Conservation (phyloP, 2,888 invertebrate genomes). For the Pterostichus niger region DNA sequence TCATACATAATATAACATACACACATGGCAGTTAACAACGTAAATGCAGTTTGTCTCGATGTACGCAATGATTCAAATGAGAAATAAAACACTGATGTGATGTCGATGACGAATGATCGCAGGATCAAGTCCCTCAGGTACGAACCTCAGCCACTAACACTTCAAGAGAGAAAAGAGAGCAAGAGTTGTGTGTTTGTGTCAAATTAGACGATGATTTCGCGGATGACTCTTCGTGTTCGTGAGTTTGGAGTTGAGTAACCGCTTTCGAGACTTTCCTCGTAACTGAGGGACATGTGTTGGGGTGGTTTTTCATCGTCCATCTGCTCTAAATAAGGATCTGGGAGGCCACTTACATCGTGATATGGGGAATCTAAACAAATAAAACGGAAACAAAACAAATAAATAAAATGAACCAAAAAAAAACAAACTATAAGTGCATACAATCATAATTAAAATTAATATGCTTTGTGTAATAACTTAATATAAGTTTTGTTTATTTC, state of each 20-base stretch:
- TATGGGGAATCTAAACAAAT: slow-evolving; percentile 90
- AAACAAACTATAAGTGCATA: neutral
- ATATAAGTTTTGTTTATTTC: no score
- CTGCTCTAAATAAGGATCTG: slow-evolving; percentile 91
- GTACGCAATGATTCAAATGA: slow-evolving; percentile 39
- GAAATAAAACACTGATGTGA: slow-evolving; percentile 41
- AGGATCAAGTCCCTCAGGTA: slow-evolving; percentile 62
- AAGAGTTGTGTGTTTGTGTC: slow-evolving; percentile 23
- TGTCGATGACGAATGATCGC: slow-evolving; percentile 31
- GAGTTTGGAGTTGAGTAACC: slow-evolving; percentile 97
- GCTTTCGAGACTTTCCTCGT: slow-evolving; percentile 95
- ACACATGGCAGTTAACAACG: slow-evolving; percentile 55
- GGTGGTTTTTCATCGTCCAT: slow-evolving; percentile 91
- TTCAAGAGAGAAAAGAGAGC: neutral
- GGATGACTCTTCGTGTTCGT: slow-evolving; percentile 93
- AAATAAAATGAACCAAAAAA: slow-evolving; percentile 42
- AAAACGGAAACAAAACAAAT: slow-evolving; percentile 68
- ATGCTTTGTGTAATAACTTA: no score
- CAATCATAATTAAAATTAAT: no score
- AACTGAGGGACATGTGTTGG: slow-evolving; percentile 92
- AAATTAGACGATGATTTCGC: slow-evolving; percentile 93
- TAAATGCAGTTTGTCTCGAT: slow-evolving; percentile 39
- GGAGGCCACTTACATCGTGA: slow-evolving; percentile 95
- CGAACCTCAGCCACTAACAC: slow-evolving; percentile 17
- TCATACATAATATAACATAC: slow-evolving; percentile 32